Conservation (phyloP, 2,113 vertebrate species). For the Tapirus terrestris region DNA sequence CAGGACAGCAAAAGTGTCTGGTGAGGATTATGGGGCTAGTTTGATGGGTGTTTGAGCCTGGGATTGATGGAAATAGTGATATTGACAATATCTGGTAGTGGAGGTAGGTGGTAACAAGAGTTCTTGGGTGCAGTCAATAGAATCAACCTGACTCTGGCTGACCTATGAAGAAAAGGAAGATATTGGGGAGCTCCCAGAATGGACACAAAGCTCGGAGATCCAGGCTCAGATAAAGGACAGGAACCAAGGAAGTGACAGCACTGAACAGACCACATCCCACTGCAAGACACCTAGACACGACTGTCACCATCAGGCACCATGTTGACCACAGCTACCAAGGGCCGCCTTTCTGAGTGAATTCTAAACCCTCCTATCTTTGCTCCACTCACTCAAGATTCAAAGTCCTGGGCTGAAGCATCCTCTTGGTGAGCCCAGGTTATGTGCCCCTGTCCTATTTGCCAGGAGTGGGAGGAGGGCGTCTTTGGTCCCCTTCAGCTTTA, state of each 20-base stretch:
- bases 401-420: background rate
- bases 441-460: background rate
- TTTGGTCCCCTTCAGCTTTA: background rate
- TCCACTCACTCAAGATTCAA: background rate
- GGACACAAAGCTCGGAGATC: background rate
- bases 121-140: background rate
- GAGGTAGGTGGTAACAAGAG: background rate
- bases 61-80: background rate
- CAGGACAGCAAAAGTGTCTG: background rate
- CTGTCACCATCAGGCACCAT: background rate
- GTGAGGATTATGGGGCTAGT: background rate
- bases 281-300: background rate
- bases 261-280: background rate
- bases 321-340: background rate
- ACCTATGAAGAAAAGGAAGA: background rate
- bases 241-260: background rate
- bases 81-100: background rate
- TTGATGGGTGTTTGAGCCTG: background rate
- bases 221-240: background rate
- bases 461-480: background rate
- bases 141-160: background rate
- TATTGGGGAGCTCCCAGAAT: background rate
- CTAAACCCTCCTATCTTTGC: background rate
- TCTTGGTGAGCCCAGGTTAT: accelerated
- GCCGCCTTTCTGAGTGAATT: background rate